Base-by-base conservation (phyloP, 2,113 vertebrate genomes). In the Spermophilus dauricus region DNA sequence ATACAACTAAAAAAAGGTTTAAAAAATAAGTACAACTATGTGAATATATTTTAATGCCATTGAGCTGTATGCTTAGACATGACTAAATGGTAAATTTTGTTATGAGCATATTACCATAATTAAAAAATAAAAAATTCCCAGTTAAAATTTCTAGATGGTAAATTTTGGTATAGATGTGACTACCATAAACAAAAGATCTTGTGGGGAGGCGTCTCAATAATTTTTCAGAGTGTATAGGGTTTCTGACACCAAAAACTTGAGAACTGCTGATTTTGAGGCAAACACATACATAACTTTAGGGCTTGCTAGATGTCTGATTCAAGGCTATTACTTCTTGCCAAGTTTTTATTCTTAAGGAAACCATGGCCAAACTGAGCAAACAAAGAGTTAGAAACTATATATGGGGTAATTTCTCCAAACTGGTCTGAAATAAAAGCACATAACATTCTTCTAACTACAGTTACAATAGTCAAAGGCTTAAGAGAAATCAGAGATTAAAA, bases 341-440 rank as follows among this genome's bases (percentile, higher is more conserved):
- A 70, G 28, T 73, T 82, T 94, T 76, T 90, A 88, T 90, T 82
- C 48, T 82, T 88, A 82, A 86, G 65, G n/a, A 24, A 89, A 84
- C 34, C 22, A 91, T 18, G 94, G 51, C 34, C 58, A 88, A 96
- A 95, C 8, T 58, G 53, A 90, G 9, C 75, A 81, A 73, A 92
- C 32, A 90, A 75, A 85, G 24, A 45, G 61, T 53, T 8, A 89
- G 86, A 94, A 89, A 86, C 26, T 86, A 9, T 20, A 80, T 1
- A 58, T 67, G 24, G 24, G 72, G 7, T 51, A 95, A 85, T 88
- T 87, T 89, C 63, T 24, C 37, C 70, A 94, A 73, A 78, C 30
- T 65, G 14, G 18, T 92, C 30, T 83, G 63, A 94, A 92, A 95
- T 82, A 94, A 81, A 95, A 91, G 63, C 37, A n/a, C 48, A 51